Evolutionary conservation across 2,888 invertebrate genomes (phyloP).

Genomic region (Arrhopalites spinosus): DNA sequence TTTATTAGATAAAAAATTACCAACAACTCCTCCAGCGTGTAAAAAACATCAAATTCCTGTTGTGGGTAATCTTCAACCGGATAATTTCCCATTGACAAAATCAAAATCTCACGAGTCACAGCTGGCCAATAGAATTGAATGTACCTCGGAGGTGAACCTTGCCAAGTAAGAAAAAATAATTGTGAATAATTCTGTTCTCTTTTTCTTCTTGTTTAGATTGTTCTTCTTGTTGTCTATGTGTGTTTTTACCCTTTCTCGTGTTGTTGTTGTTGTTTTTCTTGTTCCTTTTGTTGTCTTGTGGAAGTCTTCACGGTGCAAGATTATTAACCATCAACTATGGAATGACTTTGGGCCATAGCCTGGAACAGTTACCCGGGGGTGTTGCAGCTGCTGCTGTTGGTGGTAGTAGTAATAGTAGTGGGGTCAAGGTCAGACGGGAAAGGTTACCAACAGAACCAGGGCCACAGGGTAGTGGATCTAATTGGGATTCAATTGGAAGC

Average conservation of each 20-base stretch:
- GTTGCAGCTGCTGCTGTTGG: no score
- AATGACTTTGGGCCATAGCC: slow-evolving; percentile 1
- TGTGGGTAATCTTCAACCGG: slow-evolving; percentile 60
- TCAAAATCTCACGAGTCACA: slow-evolving; percentile 93
- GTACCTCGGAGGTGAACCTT: slow-evolving; percentile 50
- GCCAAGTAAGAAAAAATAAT: slow-evolving; percentile 32
- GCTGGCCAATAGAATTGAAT: slow-evolving; percentile 69
- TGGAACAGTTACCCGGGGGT: slow-evolving; percentile 24
- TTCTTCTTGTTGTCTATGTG: background rate
- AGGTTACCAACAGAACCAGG: slow-evolving; percentile 68
- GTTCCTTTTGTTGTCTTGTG: background rate
- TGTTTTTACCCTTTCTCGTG: background rate
- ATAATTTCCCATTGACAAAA: slow-evolving; percentile 74
- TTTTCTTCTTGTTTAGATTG: background rate
- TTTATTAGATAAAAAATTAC: slow-evolving; percentile 65
- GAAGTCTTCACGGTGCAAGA: no score
- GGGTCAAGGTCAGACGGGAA: slow-evolving; percentile 58
- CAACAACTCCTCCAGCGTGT: slow-evolving; percentile 80
- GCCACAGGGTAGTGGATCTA: slow-evolving; percentile 57
- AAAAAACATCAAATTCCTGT: slow-evolving; percentile 70
- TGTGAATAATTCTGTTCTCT: background rate
- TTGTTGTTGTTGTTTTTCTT: background rate
- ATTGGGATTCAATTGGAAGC: slow-evolving; percentile 57
- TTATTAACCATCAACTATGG: background rate
- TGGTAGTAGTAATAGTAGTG: background rate